Base-by-base conservation (phyloP, 2,888 invertebrate genomes). In the Ophion ellenae region DNA sequence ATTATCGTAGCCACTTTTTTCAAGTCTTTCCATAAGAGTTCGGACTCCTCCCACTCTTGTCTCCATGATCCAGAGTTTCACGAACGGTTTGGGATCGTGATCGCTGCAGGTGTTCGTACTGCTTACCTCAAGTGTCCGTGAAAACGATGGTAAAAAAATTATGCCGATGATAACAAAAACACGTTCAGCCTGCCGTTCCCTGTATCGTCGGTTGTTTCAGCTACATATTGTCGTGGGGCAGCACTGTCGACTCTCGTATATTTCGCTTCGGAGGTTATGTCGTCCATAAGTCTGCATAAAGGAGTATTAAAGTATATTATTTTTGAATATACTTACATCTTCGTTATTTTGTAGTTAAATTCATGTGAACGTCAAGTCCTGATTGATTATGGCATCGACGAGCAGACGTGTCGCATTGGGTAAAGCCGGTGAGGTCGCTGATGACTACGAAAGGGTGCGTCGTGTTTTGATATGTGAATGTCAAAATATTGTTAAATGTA, bases 371-470 rank as follows among this genome's bases (percentile, higher is more conserved):
- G 36, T 70, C 74, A 79, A 66, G 70, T 75, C 17, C n/a, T 1
- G 14, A 32, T 63, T 74, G 24, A 82, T 66, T 61, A 92, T 93
- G 92, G 86, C 91, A 45, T 87, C 91, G 28, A 88, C 89, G 24
- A 88, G 89, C 69, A 91, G 89, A 79, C 90, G 90, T 40, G 90
- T 84, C 82, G 83, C 93, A 77, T 91, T 92, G 3, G 87, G 87
- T 53, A 91, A 91, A 24, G 93, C 93, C 85, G 86, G 92, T 86
- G 85, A 84, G 71, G 64, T 63, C 11, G 93, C 92, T 2, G 89
- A 90, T 11, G 91, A 90, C 40, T 91, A 90, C 59, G 93, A 93
- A 88, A 92, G 89, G 88, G 93, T 93, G 83, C 89, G 81, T 40
- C 14, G 66, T 59, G 14, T 61, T 80, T 71, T 70, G 64, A 71